Conservation (phyloP, 1,140 invertebrate genomes). For the Amyelois transitella region DNA sequence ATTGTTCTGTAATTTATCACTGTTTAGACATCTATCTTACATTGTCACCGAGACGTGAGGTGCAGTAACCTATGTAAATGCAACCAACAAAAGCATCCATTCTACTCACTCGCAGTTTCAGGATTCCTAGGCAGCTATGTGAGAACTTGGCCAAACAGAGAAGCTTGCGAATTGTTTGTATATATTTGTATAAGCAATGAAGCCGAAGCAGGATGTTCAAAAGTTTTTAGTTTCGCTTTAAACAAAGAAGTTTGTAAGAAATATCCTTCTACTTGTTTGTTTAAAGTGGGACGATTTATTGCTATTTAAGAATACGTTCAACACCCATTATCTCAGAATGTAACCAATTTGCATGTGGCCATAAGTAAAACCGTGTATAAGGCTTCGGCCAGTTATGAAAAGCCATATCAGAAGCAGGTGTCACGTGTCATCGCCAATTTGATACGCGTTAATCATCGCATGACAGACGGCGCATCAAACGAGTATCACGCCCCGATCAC, state of each 20-base stretch:
- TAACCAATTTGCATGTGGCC: not conserved
- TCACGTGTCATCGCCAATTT: not conserved
- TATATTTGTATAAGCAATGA: conserved; percentile 60
- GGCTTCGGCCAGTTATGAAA: not conserved
- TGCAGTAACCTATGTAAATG: conserved; percentile 52
- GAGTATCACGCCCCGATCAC: conserved; percentile 20
- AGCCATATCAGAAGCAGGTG: not conserved
- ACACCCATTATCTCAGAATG: not conserved
- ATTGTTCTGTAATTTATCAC: not conserved
- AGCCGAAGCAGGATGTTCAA: conserved; percentile 33
- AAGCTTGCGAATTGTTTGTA: conserved; percentile 46
- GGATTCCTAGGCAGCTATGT: conserved; percentile 47
- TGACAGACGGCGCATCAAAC: conserved; percentile 20
- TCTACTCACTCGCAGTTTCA: conserved; percentile 45
- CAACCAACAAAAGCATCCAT: conserved; percentile 35
- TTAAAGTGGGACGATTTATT: too few relatives aligned
- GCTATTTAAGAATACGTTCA: too few relatives aligned
- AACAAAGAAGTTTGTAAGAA: conserved; percentile 4
- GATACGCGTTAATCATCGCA: conserved; percentile 1
- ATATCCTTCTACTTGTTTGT: not conserved
- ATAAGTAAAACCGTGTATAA: not conserved
- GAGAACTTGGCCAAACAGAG: conserved; percentile 45
- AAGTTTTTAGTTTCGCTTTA: conserved; percentile 26
- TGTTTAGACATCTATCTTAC: not conserved
- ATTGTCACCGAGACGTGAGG: conserved; percentile 6